phyloP scores from a whole-genome alignment of 2,113 vertebrate genomes.

The Tenebrosternarchus preto region DNA sequence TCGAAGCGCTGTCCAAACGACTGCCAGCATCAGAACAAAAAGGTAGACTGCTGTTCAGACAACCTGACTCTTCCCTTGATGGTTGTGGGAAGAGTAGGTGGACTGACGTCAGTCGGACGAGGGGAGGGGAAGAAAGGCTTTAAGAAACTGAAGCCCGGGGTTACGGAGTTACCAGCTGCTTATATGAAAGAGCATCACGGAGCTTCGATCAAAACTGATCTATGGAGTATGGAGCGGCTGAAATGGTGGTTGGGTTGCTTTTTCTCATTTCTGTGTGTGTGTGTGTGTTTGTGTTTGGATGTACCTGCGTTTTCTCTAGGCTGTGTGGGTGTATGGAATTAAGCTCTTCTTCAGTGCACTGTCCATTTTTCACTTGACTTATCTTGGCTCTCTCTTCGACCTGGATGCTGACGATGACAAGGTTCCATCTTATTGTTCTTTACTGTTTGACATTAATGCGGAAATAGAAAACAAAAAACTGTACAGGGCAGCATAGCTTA shows the following conservation, averaged over 20 bases:
- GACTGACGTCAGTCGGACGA: no score
- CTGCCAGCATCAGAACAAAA: conserved; percentile 82
- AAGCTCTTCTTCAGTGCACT: conserved; percentile 81
- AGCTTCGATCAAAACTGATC: no score
- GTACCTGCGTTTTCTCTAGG: conserved; percentile 62
- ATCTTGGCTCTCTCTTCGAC: conserved; percentile 89
- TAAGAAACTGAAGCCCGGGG: no score
- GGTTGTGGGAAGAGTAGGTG: no score
- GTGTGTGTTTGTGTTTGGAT: neutral
- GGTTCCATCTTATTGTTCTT: neutral
- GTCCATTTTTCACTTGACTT: conserved; percentile 84
- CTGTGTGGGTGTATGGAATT: conserved; percentile 74
- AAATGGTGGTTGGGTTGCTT: neutral
- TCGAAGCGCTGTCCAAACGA: conserved; percentile 77
- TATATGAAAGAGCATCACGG: no score
- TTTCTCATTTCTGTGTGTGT: neutral
- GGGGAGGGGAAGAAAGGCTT: no score
- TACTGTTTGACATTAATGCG: no score
- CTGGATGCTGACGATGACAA: conserved; percentile 80
- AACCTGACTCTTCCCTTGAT: neutral
- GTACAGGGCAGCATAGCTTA: neutral
- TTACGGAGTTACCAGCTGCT: no score
- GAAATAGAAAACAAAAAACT: neutral
- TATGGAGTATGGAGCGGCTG: no score
- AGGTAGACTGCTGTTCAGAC: conserved; percentile 63